These are phyloP conservation scores for Drosophila conformis DNA, from an alignment of 2,888 invertebrate genomes.

Conservation along the genomic window DNA sequence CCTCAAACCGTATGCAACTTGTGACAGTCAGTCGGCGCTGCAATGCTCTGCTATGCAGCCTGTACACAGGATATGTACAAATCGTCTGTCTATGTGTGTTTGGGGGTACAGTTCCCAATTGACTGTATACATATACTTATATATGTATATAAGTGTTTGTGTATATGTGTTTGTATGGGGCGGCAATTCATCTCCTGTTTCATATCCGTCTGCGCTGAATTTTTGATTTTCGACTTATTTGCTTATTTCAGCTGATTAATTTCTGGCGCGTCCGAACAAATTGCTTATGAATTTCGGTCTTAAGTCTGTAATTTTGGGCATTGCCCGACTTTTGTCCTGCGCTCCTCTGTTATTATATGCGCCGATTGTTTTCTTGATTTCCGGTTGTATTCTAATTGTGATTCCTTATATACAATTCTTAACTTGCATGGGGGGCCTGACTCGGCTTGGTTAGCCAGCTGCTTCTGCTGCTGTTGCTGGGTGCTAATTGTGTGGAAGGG, in stretches of 20 bases:
- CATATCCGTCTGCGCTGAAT: slow-evolving; percentile 61
- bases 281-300: slow-evolving; percentile 46
- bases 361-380: slow-evolving; percentile 55
- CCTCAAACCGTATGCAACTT: slow-evolving; percentile 44
- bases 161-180: slow-evolving; percentile 17
- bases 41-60: slow-evolving; percentile 43
- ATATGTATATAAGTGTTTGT: not conserved
- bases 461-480: slow-evolving; percentile 8
- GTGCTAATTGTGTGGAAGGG: slow-evolving; percentile 53
- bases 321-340: slow-evolving; percentile 32
- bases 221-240: slow-evolving; percentile 44
- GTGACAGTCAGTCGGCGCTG: slow-evolving; percentile 15
- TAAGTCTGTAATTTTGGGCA: slow-evolving; percentile 36
- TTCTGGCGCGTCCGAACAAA: slow-evolving; percentile 56
- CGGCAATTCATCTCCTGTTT: slow-evolving; percentile 74
- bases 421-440: slow-evolving; percentile 23
- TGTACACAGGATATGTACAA: slow-evolving; percentile 49
- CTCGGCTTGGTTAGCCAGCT: slow-evolving; percentile 8
- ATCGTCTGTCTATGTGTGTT: slow-evolving; percentile 24
- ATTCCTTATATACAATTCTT: slow-evolving; percentile 6
- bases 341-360: slow-evolving; percentile 50
- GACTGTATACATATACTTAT: not conserved
- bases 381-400: slow-evolving; percentile 23
- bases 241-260: slow-evolving; percentile 47
- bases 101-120: slow-evolving; percentile 49